These are phyloP conservation scores for Phalera bucephala DNA, from an alignment of 2,888 invertebrate genomes.

Conservation along the genomic window DNA sequence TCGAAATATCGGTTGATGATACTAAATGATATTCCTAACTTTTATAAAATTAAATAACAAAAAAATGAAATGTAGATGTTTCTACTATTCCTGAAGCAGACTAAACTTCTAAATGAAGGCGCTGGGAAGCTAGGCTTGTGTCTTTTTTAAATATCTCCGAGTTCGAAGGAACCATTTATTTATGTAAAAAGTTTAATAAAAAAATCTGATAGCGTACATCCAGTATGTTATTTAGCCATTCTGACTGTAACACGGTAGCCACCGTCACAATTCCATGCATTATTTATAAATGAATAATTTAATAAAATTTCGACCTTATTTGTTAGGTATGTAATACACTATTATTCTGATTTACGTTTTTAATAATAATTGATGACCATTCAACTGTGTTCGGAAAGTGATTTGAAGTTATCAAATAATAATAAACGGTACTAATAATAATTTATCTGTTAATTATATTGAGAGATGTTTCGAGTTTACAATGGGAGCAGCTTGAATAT, in stretches of 20 bases:
- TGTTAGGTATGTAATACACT: slow-evolving; percentile 36
- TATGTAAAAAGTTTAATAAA: too few relatives aligned
- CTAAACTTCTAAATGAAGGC: too few relatives aligned
- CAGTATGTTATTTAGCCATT: slow-evolving; percentile 23
- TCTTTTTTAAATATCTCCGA: too few relatives aligned
- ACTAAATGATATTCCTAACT: too few relatives aligned
- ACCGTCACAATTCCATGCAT: slow-evolving; percentile 44
- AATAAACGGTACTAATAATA: slow-evolving; percentile 19
- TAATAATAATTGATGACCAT: slow-evolving; percentile 26
- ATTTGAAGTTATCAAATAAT: slow-evolving; percentile 20
- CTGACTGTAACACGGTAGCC: slow-evolving; percentile 52
- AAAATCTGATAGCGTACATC: slow-evolving; percentile 10
- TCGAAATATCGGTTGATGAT: too few relatives aligned
- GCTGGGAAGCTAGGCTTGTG: too few relatives aligned
- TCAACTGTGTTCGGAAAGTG: slow-evolving; percentile 27
- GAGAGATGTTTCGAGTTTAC: slow-evolving; percentile 10
- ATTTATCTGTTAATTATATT: slow-evolving; percentile 13
- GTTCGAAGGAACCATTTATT: too few relatives aligned
- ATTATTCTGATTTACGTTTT: slow-evolving; percentile 35
- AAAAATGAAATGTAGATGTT: too few relatives aligned
- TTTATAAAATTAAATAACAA: too few relatives aligned
- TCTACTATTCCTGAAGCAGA: too few relatives aligned
- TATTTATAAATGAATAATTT: slow-evolving; percentile 49
- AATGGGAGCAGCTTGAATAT: too few relatives aligned
- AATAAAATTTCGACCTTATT: slow-evolving; percentile 42